Conservation (phyloP, 2,797 vertebrate genomes). For the Pipistrellus nathusii region DNA sequence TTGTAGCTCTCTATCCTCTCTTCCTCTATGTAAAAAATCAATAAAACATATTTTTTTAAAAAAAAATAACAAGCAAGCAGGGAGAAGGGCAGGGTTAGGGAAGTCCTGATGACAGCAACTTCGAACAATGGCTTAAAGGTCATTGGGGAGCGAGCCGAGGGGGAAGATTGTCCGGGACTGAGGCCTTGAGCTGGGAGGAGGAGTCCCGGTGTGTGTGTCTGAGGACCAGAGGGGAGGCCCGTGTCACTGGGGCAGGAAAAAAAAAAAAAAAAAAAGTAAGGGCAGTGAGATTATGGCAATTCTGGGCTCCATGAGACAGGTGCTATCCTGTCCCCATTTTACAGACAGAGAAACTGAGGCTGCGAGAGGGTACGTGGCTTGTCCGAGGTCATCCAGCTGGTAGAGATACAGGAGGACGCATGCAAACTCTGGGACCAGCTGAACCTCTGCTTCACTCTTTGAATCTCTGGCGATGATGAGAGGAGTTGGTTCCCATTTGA, state of each 20-base stretch:
- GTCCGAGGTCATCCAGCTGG: too few species aligned
- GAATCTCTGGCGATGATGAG: too few species aligned
- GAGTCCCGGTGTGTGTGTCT: neutral
- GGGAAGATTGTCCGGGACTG: neutral
- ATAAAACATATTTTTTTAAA: neutral
- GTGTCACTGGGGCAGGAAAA: neutral
- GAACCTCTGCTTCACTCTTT: too few species aligned
- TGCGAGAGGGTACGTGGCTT: too few species aligned
- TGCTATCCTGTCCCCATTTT: neutral
- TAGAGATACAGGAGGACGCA: too few species aligned
- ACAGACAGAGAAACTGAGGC: conserved; percentile 22
- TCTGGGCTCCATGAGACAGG: neutral
- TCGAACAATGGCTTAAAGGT: neutral
- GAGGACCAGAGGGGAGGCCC: neutral
- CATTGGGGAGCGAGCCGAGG: neutral
- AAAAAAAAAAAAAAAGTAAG: accelerated
- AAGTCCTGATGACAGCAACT: neutral
- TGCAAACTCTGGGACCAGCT: too few species aligned
- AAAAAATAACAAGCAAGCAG: neutral
- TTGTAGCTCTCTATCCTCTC: too few species aligned
- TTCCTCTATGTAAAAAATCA: too few species aligned
- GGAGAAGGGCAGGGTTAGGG: neutral
- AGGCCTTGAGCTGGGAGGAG: neutral
- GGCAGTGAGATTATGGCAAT: neutral
- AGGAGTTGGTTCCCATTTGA: too few species aligned